Conservation (phyloP, 1,140 invertebrate species). For the Atta cephalotes region DNA sequence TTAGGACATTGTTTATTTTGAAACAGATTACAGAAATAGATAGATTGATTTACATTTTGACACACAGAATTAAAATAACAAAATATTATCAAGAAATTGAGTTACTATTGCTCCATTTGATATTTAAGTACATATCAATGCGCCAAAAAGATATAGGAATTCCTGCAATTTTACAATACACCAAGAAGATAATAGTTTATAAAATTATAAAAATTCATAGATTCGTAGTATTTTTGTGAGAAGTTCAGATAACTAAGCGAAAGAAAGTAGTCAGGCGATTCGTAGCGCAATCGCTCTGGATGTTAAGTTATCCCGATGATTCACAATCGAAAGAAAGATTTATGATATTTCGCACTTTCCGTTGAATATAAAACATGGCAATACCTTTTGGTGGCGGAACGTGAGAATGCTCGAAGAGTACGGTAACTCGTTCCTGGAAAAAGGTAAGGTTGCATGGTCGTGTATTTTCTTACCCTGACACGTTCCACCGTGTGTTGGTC, state of each 20-base stretch:
- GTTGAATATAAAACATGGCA: conserved; percentile 58
- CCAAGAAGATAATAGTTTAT: no score
- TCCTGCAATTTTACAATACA: no score
- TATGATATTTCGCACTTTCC: conserved; percentile 58
- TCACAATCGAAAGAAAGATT: conserved; percentile 66
- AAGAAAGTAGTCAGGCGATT: conserved; percentile 29
- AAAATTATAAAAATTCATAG: not conserved
- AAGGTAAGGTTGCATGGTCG: conserved; percentile 1
- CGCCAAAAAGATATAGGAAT: no score
- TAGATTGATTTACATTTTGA: no score
- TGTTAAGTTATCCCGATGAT: conserved; percentile 62
- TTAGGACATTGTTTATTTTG: no score
- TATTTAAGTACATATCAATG: no score
- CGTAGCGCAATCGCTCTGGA: conserved; percentile 27
- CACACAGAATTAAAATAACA: no score
- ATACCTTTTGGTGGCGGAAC: conserved; percentile 52
- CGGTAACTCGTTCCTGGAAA: conserved; percentile 44
- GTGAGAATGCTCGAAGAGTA: conserved; percentile 43
- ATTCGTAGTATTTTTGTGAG: conserved; percentile 10
- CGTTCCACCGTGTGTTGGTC: conserved; percentile 40
- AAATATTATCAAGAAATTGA: no score
- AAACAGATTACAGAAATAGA: no score
- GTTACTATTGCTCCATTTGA: no score
- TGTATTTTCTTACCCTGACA: conserved; percentile 58
- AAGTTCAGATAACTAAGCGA: conserved; percentile 41